Base-by-base conservation (phyloP, 2,888 invertebrate species). In the Hypercompe scribonia region DNA sequence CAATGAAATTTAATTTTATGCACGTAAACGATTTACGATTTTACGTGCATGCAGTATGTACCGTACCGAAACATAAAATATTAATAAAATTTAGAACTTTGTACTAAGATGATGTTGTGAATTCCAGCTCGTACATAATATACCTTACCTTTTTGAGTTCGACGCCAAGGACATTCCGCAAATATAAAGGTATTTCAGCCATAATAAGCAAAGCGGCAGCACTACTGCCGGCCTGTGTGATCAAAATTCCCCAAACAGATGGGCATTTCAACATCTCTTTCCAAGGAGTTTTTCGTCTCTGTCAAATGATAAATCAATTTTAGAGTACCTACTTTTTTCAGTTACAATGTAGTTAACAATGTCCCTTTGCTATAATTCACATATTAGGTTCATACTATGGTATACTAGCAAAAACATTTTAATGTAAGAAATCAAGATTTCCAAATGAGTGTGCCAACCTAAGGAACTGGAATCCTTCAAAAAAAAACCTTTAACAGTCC, bases 181-280 rank as follows among this genome's bases (percentile, higher is more conserved):
- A 96, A 84, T 97, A 97, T 0, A 96, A 96, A 0, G 97, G 97
- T 39, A 66, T 71, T 58, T 71, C 68, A 18, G 67, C 67, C 0
- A 97, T 87, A 13, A 97, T 88, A 18, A 97, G 96, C 86, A 97
- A 96, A 88, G 97, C 97, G 0, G 97, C 97, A 95, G 97, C 96
- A 50, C 96, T 96, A 78, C 97, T 97, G 31, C 97, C 97, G 21
- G 96, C 94, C 78, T 97, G 97, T 0, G 96, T 94, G 0, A 96
- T 89, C 2, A 92, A 75, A 21, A 96, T 80, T 0, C 96, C 96
- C 93, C 96, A 96, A 74, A 97, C 96, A 0, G 97, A 96, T 13
- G 92, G 78, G 1, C 97, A 97, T 0, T 94, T 96, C 0, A 97
- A 87, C 24, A 97, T 97, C 0, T 94, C 87, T 39, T 89, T 90